These are phyloP conservation scores for Antedon mediterranea DNA, from an alignment of 53 echinoderm and acorn worm genomes.

Conservation along the genomic window DNA sequence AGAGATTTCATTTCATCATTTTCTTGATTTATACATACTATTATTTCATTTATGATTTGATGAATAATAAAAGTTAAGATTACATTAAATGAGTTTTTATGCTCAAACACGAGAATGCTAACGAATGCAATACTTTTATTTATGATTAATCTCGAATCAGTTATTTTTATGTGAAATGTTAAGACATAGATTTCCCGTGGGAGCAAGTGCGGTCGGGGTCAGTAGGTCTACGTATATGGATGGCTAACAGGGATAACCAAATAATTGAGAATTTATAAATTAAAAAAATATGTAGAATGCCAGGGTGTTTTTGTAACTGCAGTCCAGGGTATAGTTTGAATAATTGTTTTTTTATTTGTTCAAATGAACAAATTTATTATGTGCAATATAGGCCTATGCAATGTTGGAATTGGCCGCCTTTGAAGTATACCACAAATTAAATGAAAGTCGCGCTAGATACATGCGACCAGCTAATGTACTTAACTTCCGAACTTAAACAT, in stretches of 20 bases:
- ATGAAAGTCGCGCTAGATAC: too few species aligned
- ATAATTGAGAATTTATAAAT: too few species aligned
- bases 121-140: too few species aligned
- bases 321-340: not conserved
- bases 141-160: not conserved
- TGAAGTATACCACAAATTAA: too few species aligned
- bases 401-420: not conserved
- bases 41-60: too few species aligned
- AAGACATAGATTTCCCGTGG: not conserved
- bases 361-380: not conserved
- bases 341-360: not conserved
- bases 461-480: too few species aligned
- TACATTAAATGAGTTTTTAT: too few species aligned
- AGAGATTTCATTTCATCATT: too few species aligned
- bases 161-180: not conserved
- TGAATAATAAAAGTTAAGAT: too few species aligned
- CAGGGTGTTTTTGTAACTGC: not conserved
- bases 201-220: not conserved
- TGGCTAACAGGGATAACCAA: not conserved
- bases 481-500: too few species aligned
- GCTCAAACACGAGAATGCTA: too few species aligned
- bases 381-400: not conserved
- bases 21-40: too few species aligned
- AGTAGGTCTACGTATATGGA: not conserved
- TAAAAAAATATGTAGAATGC: not conserved